These are phyloP conservation scores for Tringa solitaria DNA, from an alignment of 2,113 vertebrate species.

Conservation along the genomic window DNA sequence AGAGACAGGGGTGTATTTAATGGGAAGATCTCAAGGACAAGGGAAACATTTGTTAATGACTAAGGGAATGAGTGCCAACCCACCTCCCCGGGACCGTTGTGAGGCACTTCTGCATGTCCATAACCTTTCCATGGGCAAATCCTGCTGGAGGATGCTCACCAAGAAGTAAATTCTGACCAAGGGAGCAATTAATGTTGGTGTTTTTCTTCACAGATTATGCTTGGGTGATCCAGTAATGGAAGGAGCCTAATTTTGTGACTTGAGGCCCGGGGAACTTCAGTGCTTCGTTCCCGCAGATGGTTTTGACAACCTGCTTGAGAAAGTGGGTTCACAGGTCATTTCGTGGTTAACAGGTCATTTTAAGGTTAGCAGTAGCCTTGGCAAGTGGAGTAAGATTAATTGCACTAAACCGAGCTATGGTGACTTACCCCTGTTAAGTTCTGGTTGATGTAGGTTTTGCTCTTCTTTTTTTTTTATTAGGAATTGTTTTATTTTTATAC, in stretches of 20 bases:
- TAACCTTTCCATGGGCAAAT: not conserved
- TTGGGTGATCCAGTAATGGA: fast-evolving
- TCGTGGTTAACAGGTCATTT: not conserved
- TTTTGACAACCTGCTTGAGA: not conserved
- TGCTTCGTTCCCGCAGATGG: fast-evolving
- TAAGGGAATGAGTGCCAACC: not conserved
- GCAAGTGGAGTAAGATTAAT: not conserved
- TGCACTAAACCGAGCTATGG: not conserved
- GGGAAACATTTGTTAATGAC: not conserved
- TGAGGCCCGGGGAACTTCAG: not conserved
- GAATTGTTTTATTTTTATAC: fast-evolving
- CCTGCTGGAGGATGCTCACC: not conserved
- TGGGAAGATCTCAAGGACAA: slow-evolving; percentile 25
- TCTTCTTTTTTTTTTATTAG: too few relatives aligned
- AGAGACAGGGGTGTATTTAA: not conserved
- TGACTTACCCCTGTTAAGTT: fast-evolving
- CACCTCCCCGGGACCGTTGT: fast-evolving
- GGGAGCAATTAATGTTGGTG: fast-evolving
- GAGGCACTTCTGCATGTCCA: not conserved
- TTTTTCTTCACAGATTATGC: too few relatives aligned
- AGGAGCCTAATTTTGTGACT: fast-evolving
- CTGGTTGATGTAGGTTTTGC: fast-evolving
- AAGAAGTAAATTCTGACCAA: not conserved
- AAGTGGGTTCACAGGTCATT: fast-evolving
- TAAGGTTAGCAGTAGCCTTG: not conserved